phyloP scores from a whole-genome alignment of 2,113 vertebrate species.

The Barnardius zonarius region DNA sequence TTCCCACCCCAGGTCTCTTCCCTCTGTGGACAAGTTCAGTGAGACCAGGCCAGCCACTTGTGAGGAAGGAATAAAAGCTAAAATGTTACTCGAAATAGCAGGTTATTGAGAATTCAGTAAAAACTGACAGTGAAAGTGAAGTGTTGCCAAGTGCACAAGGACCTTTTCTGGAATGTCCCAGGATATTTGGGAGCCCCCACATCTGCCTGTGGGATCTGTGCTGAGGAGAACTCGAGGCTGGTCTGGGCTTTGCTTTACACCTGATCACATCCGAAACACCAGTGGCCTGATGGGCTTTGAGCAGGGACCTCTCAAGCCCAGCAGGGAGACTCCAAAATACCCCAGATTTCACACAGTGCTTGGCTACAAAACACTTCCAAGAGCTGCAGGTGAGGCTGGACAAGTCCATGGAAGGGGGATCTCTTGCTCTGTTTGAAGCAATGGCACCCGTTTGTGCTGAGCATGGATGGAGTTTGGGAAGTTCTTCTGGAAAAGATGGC shows the following conservation, averaged over 20 bases:
- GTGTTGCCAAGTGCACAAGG: background rate
- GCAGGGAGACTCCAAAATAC: background rate
- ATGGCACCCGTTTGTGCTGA: background rate
- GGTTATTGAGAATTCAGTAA: background rate
- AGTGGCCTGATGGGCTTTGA: background rate
- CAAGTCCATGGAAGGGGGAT: background rate
- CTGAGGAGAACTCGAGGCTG: background rate
- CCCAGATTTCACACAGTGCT: background rate
- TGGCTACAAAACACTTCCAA: background rate
- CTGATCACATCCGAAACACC: background rate
- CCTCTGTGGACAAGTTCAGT: background rate
- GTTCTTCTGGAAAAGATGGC: background rate
- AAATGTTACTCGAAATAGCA: background rate
- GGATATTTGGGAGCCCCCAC: background rate
- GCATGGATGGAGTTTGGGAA: background rate
- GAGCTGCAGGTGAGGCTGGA: background rate
- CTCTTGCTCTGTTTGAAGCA: background rate
- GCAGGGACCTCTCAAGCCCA: background rate
- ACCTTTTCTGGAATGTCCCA: background rate
- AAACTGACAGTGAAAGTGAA: background rate
- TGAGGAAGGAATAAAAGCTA: background rate
- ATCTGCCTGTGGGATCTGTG: background rate
- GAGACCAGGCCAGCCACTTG: background rate
- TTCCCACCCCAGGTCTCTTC: background rate
- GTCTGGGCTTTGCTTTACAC: background rate